Percentiles rank a stretch among this genome's conserved stretches.
Conservation (phyloP, 2,797 vertebrate species). For the Percopsis omiscomaycus region DNA sequence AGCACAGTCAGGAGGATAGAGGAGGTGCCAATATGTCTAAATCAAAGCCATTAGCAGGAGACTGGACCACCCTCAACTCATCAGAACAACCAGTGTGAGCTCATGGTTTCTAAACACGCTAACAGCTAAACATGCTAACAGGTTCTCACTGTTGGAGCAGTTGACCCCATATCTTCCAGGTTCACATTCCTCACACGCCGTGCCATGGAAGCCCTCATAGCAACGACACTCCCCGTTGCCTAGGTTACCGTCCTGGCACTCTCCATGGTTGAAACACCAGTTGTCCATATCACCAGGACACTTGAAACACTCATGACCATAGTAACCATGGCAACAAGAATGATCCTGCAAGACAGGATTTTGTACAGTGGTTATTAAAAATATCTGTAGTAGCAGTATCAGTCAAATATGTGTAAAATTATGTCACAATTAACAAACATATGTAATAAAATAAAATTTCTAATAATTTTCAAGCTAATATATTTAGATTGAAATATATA, state of each 20-base stretch:
- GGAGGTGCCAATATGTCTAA: too few relatives aligned
- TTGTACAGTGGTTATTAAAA: too few relatives aligned
- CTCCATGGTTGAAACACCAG: slow-evolving; percentile 88
- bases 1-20: too few relatives aligned
- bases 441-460: too few relatives aligned
- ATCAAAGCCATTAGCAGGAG: too few relatives aligned
- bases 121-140: slow-evolving; percentile 2
- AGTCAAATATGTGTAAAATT: too few relatives aligned
- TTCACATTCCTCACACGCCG: slow-evolving; percentile 91
- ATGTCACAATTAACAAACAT: too few relatives aligned
- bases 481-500: too few relatives aligned
- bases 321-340: slow-evolving; percentile 89
- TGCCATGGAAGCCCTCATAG: slow-evolving; percentile 92
- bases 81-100: too few relatives aligned
- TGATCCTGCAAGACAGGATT: slow-evolving; percentile 72
- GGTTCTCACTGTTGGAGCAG: slow-evolving; percentile 82
- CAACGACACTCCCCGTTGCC: slow-evolving; percentile 90
- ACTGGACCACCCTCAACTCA: too few relatives aligned
- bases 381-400: too few relatives aligned
- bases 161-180: slow-evolving; percentile 86
- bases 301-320: slow-evolving; percentile 86
- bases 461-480: too few relatives aligned
- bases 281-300: slow-evolving; percentile 85
- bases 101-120: neutral
- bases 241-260: slow-evolving; percentile 83